These are phyloP conservation scores for Drosophila hawaiiensis DNA, from an alignment of 2,888 invertebrate genomes.

Conservation along the genomic window DNA sequence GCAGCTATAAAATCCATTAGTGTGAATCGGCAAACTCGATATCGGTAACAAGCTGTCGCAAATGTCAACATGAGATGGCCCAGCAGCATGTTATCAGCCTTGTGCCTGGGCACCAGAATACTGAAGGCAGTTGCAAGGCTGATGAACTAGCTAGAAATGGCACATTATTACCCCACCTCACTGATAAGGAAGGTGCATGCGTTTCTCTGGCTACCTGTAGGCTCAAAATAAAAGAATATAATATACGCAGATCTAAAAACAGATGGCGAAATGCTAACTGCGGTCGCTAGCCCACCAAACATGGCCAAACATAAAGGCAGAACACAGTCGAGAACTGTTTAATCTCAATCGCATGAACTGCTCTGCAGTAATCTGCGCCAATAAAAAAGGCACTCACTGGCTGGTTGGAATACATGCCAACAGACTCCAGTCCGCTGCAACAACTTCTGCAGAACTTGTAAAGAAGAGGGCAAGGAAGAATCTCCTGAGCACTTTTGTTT, in stretches of 20 bases:
- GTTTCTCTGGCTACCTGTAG: neutral
- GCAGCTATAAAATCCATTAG: too few relatives aligned
- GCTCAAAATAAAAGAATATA: neutral
- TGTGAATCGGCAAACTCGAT: too few relatives aligned
- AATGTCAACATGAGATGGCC: too few relatives aligned
- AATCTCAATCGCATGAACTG: neutral
- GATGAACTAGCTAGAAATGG: neutral
- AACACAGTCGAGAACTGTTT: neutral
- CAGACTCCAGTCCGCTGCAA: neutral
- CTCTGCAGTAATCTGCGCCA: neutral
- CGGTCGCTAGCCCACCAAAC: too few relatives aligned
- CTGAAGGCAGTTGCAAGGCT: too few relatives aligned
- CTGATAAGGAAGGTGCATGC: neutral
- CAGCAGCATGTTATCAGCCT: too few relatives aligned
- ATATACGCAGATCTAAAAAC: neutral
- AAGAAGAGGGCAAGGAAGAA: too few relatives aligned
- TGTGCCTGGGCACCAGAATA: neutral
- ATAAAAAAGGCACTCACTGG: neutral
- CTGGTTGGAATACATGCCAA: neutral
- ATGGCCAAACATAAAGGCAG: too few relatives aligned
- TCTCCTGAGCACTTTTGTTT: neutral
- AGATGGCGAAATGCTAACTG: too few relatives aligned
- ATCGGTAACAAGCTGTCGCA: too few relatives aligned
- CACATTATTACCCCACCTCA: neutral
- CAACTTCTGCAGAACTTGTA: neutral